Evolutionary conservation across 2,797 vertebrate species (phyloP), one percentile per base, ranked within the genome.

Genomic region (Rhabdophis nuchalis): DNA sequence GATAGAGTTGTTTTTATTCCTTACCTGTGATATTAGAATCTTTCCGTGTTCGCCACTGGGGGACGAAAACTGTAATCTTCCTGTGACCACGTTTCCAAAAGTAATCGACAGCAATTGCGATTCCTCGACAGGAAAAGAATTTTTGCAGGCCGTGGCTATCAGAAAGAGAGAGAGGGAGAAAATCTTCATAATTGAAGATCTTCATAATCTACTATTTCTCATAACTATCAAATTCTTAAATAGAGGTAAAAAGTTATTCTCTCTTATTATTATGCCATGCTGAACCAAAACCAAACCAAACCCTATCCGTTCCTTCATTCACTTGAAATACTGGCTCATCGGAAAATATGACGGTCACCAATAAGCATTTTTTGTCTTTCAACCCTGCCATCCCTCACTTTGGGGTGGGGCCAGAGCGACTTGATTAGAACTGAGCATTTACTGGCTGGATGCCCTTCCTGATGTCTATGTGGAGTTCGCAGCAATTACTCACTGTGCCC

Each of bases 41-140:
- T 91, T 98, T 98, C 92, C 98, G 98, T 88, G 99, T 99, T 95
- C 99, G 98, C 99, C 99, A 99, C 96, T 99, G 99, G 1, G 99
- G 99, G 60, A 99, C 99, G 18, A 99, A 99, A 0, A 99, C 99
- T 0, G 99, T 99, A 96, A 99, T 99, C 93, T 98, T 98, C 93
- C 99, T 97, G 97, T 99, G 99, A 88, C 99, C 99, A 90, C 98
- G 98, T 93, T 97, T 98, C 99, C 99, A 99, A 91, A 99, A 99
- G 4, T 98, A 98, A 87, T 99, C 98, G 72, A 99, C 99, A 0
- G 99, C 98, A 90, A 99, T 98, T 3, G 99, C 99, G 90, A 99
- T 99, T 72, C 99, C 99, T 91, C 99, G 98, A 90, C 99, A 99
- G 82, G 99, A 99, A 95, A 99, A 99, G 96, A 99, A 98, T 41